A percentile compares a stretch with the other conserved stretches of the same genome.
These are phyloP conservation scores for Colistium nudipinnis DNA, from an alignment of 2,113 vertebrate genomes.

Conservation along the genomic window DNA sequence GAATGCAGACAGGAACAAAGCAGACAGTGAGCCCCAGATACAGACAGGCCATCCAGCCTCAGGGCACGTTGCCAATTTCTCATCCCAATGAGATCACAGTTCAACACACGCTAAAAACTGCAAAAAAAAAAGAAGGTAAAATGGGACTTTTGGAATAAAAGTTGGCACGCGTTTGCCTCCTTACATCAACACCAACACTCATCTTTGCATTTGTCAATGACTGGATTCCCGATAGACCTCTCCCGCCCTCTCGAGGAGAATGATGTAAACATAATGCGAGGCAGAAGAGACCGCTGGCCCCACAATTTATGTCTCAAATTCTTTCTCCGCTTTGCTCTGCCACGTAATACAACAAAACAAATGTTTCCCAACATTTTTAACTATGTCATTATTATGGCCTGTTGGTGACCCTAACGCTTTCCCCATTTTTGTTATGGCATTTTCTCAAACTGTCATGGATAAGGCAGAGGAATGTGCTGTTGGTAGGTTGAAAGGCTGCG, in stretches of 20 bases:
- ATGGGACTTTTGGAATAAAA: no score
- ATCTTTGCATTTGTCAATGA: no score
- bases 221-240: no score
- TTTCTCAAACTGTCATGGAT: background rate
- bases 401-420: background rate
- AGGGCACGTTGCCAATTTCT: background rate
- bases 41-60: background rate
- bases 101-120: background rate
- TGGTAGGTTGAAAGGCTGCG: background rate
- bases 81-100: background rate
- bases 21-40: background rate
- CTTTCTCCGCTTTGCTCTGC: no score
- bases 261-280: no score
- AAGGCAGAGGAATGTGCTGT: background rate
- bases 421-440: background rate
- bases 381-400: background rate
- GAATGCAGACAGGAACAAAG: background rate
- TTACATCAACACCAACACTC: no score
- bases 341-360: background rate
- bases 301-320: no score
- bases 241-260: no score
- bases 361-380: slow-evolving; percentile 13
- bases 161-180: no score
- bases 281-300: no score
- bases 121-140: background rate